Evolutionary conservation across 2,888 invertebrate species (phyloP).

Genomic region (Cylindroiulus punctatus): DNA sequence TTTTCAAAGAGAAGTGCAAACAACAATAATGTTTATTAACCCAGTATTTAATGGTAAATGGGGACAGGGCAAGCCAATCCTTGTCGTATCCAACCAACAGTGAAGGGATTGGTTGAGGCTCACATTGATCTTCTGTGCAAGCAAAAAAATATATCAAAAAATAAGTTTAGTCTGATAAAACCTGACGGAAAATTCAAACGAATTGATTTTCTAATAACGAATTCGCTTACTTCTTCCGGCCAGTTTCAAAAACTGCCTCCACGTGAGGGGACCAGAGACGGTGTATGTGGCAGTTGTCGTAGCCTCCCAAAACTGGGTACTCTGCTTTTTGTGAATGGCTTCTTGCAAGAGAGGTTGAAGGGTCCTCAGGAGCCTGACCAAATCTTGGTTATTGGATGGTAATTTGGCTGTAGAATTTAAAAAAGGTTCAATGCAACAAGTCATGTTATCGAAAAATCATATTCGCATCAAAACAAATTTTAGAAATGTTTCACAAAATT

Average conservation of each 20-base stretch:
- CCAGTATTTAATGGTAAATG: slow-evolving; percentile 94
- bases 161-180: not conserved
- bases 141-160: slow-evolving; percentile 34
- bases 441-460: too few relatives aligned
- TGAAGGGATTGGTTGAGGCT: slow-evolving; percentile 96
- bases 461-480: too few relatives aligned
- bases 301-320: slow-evolving; percentile 89
- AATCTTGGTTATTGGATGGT: slow-evolving; percentile 88
- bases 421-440: not conserved
- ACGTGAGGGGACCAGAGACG: slow-evolving; percentile 95
- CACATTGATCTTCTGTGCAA: slow-evolving; percentile 92
- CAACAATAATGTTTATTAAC: slow-evolving; percentile 61
- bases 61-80: slow-evolving; percentile 94
- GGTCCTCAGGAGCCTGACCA: slow-evolving; percentile 88
- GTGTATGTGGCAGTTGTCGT: slow-evolving; percentile 85
- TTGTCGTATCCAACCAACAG: slow-evolving; percentile 93
- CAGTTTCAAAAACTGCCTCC: slow-evolving; percentile 96
- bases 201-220: not conserved
- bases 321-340: slow-evolving; percentile 88
- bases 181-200: not conserved
- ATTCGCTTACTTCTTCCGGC: slow-evolving; percentile 79
- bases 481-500: too few relatives aligned
- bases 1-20: not conserved
- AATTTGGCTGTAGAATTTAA: slow-evolving; percentile 57
- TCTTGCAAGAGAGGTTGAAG: slow-evolving; percentile 93